Evolutionary conservation across 2,797 vertebrate genomes (phyloP).

Genomic region (Pagetopsis macropterus): DNA sequence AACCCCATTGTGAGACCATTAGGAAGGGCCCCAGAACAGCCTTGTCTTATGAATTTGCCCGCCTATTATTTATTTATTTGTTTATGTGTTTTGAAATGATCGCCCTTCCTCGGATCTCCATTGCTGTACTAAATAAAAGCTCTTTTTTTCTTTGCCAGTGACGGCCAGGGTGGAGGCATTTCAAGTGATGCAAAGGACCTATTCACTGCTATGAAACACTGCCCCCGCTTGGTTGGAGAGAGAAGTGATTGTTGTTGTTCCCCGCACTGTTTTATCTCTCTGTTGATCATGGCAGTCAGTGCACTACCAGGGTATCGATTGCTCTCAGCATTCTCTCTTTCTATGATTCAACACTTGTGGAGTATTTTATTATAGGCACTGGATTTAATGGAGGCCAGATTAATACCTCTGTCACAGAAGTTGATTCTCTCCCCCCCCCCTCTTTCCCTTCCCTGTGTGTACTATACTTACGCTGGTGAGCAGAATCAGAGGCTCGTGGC

Average conservation of each 20-base stretch:
- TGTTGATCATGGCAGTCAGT: conserved; percentile 66
- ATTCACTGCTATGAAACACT: conserved; percentile 71
- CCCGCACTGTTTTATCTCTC: conserved; percentile 68
- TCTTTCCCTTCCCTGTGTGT: conserved; percentile 37
- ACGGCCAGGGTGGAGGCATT: conserved; percentile 27
- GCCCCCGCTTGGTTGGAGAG: conserved; percentile 79
- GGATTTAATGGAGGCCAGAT: conserved; percentile 80
- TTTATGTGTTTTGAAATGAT: conserved; percentile 77
- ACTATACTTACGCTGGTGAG: conserved; percentile 52
- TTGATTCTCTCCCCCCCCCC: conserved; percentile 51
- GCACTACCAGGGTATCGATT: conserved; percentile 65
- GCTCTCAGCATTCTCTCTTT: conserved; percentile 68
- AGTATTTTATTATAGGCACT: conserved; percentile 75
- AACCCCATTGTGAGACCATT: conserved; percentile 67
- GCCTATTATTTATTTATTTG: conserved; percentile 75
- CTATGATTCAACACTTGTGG: conserved; percentile 73
- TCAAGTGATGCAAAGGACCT: conserved; percentile 32
- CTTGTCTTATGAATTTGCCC: conserved; percentile 72
- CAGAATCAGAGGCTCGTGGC: conserved; percentile 52
- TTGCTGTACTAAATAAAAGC: conserved; percentile 71
- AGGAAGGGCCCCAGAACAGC: conserved; percentile 52
- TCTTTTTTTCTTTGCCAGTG: conserved; percentile 33
- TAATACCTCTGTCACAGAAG: conserved; percentile 74
- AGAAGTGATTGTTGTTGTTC: conserved; percentile 54
- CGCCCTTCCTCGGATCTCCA: conserved; percentile 55